Evolutionary conservation across 2,113 vertebrate species (phyloP).

Genomic region (Lethenteron camtschaticum): DNA sequence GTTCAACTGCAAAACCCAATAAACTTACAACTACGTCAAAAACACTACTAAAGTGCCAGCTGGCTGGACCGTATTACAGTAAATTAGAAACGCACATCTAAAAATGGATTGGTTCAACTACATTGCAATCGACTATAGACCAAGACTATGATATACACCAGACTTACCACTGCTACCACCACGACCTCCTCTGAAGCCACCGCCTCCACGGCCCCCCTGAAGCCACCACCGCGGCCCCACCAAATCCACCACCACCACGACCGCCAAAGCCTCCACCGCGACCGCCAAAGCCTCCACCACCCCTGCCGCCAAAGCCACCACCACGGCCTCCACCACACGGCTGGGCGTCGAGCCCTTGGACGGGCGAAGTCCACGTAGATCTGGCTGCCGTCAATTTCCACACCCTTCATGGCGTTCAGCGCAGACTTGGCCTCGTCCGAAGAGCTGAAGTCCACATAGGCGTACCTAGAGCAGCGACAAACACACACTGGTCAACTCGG

Average conservation of each 20-base stretch:
- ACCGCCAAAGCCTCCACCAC: background rate
- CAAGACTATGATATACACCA: too few relatives aligned
- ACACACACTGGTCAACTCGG: too few relatives aligned
- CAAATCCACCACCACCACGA: background rate
- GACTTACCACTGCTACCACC: background rate
- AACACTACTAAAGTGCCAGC: too few relatives aligned
- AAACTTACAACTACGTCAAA: too few relatives aligned
- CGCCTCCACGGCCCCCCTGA: constrained; percentile 1
- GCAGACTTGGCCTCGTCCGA: background rate
- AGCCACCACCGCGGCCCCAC: background rate
- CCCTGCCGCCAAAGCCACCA: background rate
- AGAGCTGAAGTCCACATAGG: constrained; percentile 1
- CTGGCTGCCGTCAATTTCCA: background rate
- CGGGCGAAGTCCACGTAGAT: constrained; percentile 4
- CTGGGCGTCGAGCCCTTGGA: background rate
- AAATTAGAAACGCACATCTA: too few relatives aligned
- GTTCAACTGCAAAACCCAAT: too few relatives aligned
- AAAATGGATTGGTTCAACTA: too few relatives aligned
- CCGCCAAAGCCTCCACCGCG: background rate
- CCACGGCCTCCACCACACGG: background rate
- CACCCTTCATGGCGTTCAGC: constrained; percentile 1
- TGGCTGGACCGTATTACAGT: too few relatives aligned
- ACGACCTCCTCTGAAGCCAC: background rate
- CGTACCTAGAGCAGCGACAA: background rate
- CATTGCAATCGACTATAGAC: too few relatives aligned